A percentile compares a stretch with the other conserved stretches of the same genome.
These are phyloP conservation scores for Griposia aprilina DNA, from an alignment of 2,888 invertebrate genomes.

Conservation along the genomic window DNA sequence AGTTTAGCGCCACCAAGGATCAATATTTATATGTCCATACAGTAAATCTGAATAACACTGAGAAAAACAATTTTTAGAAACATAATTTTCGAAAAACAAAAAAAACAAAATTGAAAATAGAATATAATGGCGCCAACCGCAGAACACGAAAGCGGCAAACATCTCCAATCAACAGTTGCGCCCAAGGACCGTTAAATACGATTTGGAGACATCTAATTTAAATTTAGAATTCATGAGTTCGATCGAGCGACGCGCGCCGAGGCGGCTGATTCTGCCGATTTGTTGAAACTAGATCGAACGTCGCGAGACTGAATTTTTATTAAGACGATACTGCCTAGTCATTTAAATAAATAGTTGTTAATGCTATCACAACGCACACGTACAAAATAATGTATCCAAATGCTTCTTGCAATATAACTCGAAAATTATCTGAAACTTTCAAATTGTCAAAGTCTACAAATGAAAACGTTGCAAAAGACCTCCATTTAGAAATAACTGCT, in stretches of 20 bases:
- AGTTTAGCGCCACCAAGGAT: neutral
- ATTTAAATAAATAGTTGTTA: constrained; percentile 29
- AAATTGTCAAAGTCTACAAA: neutral
- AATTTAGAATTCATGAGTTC: constrained; percentile 82
- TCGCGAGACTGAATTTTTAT: constrained; percentile 39
- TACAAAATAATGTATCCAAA: neutral
- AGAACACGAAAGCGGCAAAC: constrained; percentile 66
- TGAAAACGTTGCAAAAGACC: neutral
- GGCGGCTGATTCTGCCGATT: constrained; percentile 63
- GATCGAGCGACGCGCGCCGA: constrained; percentile 75
- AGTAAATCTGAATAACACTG: neutral
- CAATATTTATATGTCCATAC: neutral
- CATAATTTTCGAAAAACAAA: constrained; percentile 34
- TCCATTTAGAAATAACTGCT: neutral
- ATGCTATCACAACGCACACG: neutral
- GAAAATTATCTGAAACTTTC: neutral
- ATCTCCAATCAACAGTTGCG: constrained; percentile 76
- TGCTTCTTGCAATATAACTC: neutral
- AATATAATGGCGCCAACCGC: constrained; percentile 62
- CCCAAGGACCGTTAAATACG: constrained; percentile 79
- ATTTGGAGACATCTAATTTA: constrained; percentile 82
- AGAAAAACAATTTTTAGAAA: neutral
- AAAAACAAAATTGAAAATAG: constrained; percentile 56
- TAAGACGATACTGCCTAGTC: neutral
- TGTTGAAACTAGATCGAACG: constrained; percentile 63